Conservation (phyloP, 2,797 vertebrate genomes). For the Esox masquinongy region DNA sequence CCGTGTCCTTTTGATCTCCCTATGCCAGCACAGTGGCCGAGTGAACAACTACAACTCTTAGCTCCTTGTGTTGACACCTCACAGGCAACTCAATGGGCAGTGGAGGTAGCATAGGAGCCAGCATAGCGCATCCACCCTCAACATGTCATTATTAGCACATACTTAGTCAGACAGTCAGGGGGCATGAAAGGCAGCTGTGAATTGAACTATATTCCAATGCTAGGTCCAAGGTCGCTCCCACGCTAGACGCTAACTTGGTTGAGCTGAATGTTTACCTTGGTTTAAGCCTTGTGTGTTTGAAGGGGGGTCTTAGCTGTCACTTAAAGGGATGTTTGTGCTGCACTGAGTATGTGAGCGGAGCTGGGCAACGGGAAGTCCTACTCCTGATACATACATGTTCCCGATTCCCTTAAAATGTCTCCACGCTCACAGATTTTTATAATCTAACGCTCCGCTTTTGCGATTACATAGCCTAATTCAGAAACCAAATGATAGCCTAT, state of each 20-base stretch:
- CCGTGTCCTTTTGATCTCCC: constrained; percentile 55
- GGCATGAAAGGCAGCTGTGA: constrained; percentile 65
- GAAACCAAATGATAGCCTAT: too few species aligned
- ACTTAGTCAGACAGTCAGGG: constrained; percentile 59
- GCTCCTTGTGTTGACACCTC: constrained; percentile 58
- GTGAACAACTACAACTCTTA: constrained; percentile 67
- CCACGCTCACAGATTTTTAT: too few species aligned
- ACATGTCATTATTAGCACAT: constrained; percentile 61
- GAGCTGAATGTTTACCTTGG: constrained; percentile 66
- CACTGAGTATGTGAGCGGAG: too few species aligned
- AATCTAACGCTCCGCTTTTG: too few species aligned
- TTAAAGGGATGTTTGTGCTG: constrained; percentile 13
- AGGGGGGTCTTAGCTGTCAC: constrained; percentile 49
- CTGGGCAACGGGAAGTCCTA: too few species aligned
- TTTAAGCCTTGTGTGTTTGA: constrained; percentile 47
- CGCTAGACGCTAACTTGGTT: constrained; percentile 63
- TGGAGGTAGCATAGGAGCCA: constrained; percentile 42
- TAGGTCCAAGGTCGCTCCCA: constrained; percentile 66
- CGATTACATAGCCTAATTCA: too few species aligned
- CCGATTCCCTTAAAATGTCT: too few species aligned
- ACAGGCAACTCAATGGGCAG: constrained; percentile 3
- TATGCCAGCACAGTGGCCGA: constrained; percentile 45
- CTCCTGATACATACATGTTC: too few species aligned
- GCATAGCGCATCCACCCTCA: constrained; percentile 61
- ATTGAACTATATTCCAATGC: constrained; percentile 58